phyloP scores from a whole-genome alignment of 1,140 invertebrate genomes.

The Drosophila mauritiana region DNA sequence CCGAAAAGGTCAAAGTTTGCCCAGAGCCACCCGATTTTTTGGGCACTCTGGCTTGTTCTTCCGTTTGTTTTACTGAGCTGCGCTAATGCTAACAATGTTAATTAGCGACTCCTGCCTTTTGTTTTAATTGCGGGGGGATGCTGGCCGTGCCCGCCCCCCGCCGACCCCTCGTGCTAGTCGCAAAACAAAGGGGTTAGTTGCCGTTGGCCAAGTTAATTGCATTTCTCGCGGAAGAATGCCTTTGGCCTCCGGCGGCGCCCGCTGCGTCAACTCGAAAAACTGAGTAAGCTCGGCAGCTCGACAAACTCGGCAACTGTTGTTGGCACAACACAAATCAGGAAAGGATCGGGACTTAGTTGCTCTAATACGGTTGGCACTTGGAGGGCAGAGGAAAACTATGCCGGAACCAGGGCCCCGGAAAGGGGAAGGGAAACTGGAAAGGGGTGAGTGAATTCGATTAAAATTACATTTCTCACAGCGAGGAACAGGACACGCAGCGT shows the following conservation, averaged over 20 bases:
- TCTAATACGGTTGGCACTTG: constrained; percentile 72
- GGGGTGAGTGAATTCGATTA: constrained; percentile 74
- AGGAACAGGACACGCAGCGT: constrained; percentile 62
- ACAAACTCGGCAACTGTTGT: constrained; percentile 56
- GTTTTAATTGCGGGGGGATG: constrained; percentile 53
- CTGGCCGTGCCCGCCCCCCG: neutral
- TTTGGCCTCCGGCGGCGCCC: constrained; percentile 40
- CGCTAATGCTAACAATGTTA: constrained; percentile 59
- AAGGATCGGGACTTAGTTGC: constrained; percentile 24
- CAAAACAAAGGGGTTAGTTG: constrained; percentile 29
- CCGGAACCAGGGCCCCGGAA: neutral
- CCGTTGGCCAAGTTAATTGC: constrained; percentile 65
- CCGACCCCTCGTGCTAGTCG: neutral
- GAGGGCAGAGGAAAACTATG: constrained; percentile 64
- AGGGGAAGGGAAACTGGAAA: neutral
- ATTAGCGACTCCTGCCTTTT: constrained; percentile 55
- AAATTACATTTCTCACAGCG: constrained; percentile 75
- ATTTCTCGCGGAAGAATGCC: constrained; percentile 70
- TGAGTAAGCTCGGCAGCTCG: constrained; percentile 21
- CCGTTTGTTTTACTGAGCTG: constrained; percentile 19
- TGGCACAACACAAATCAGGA: constrained; percentile 76
- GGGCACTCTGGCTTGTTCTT: constrained; percentile 9
- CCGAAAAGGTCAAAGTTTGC: constrained; percentile 43
- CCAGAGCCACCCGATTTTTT: constrained; percentile 18
- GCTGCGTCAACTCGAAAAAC: constrained; percentile 42